These are phyloP conservation scores for Oscarella lobularis DNA, from an alignment of 37 sponge, comb jelly and placozoan genomes.

Conservation along the genomic window DNA sequence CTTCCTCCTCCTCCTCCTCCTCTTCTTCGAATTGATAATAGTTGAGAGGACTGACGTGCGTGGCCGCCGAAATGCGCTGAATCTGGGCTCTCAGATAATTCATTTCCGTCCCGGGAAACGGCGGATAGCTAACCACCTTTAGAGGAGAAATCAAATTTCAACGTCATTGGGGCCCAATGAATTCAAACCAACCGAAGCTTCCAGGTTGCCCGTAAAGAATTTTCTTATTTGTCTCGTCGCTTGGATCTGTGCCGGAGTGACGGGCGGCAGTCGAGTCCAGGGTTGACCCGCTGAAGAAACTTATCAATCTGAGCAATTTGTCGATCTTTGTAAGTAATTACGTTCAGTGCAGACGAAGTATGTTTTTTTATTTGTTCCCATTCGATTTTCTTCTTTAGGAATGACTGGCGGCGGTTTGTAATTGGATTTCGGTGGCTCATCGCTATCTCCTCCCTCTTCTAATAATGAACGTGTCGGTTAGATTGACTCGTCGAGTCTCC, in stretches of 20 bases:
- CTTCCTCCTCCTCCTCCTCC: conserved; percentile 91
- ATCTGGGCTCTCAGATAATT: conserved; percentile 95
- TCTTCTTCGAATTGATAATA: conserved; percentile 64
- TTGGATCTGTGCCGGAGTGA: conserved; percentile 82
- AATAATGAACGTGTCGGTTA: too few relatives aligned
- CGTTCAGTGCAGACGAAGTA: conserved; percentile 94
- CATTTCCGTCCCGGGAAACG: conserved; percentile 87
- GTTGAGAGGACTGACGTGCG: conserved; percentile 76
- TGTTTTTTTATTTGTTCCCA: conserved; percentile 87
- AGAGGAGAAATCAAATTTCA: background rate
- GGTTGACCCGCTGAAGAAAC: conserved; percentile 62
- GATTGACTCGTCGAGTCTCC: background rate
- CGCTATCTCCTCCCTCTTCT: too few relatives aligned
- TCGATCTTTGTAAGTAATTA: conserved; percentile 18
- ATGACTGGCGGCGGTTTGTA: conserved; percentile 92
- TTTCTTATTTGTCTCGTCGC: conserved; percentile 68
- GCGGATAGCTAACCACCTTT: conserved; percentile 66
- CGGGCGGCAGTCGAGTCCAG: conserved; percentile 89
- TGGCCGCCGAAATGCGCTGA: conserved; percentile 83
- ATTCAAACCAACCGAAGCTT: conserved; percentile 33
- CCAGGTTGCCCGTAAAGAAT: conserved; percentile 77
- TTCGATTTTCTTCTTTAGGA: conserved; percentile 81
- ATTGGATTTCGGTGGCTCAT: conserved; percentile 63
- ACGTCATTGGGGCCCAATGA: too few relatives aligned
- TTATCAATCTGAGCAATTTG: too few relatives aligned